phyloP scores from a whole-genome alignment of 2,888 invertebrate genomes.

The Agelastica alni region DNA sequence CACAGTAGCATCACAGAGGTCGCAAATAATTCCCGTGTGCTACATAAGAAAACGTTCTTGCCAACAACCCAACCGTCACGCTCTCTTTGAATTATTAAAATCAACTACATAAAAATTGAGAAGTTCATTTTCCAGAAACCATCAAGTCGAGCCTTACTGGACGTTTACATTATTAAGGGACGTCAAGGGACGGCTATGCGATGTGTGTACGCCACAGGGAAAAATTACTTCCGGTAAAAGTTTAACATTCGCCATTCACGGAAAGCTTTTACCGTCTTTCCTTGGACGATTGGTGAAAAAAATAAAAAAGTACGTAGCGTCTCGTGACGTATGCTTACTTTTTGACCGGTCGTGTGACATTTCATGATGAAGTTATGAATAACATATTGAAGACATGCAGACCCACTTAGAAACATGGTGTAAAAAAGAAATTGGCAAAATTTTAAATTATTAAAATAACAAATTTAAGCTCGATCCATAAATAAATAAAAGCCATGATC shows the following conservation, averaged over 20 bases:
- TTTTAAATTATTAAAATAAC: too few species aligned
- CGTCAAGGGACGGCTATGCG: constrained; percentile 37
- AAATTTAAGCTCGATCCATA: too few species aligned
- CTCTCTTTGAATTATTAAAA: constrained; percentile 33
- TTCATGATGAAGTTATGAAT: constrained; percentile 10
- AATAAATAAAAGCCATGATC: too few species aligned
- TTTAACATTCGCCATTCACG: constrained; percentile 48
- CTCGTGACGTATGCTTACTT: background rate
- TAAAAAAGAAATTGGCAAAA: too few species aligned
- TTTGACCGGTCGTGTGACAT: constrained; percentile 2
- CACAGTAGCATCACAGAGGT: constrained; percentile 4
- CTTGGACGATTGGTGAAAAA: constrained; percentile 15
- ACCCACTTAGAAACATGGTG: too few species aligned
- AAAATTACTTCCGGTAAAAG: constrained; percentile 53
- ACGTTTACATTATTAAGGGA: constrained; percentile 52
- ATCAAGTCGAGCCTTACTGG: constrained; percentile 48
- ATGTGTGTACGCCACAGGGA: constrained; percentile 45
- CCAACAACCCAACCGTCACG: constrained; percentile 9
- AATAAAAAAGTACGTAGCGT: constrained; percentile 12
- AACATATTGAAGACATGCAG: too few species aligned
- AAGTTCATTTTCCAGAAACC: constrained; percentile 52
- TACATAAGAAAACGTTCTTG: constrained; percentile 14
- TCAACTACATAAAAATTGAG: constrained; percentile 50
- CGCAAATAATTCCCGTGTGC: constrained; percentile 20
- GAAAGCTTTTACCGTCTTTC: constrained; percentile 23